These are phyloP conservation scores for Chloropsis hardwickii DNA, from an alignment of 2,113 vertebrate genomes.

Conservation along the genomic window DNA sequence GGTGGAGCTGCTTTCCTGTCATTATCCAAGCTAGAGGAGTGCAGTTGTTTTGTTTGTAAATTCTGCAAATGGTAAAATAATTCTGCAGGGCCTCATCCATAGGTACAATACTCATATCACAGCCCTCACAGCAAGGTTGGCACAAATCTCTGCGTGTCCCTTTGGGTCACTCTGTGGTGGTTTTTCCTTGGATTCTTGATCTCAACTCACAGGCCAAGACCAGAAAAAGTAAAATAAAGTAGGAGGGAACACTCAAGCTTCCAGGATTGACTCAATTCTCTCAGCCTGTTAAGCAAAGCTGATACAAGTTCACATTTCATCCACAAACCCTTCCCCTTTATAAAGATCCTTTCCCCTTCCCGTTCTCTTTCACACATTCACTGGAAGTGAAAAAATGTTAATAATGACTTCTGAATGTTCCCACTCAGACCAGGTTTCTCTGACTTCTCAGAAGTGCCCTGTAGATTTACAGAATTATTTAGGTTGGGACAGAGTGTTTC, in stretches of 20 bases:
- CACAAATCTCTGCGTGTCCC: not conserved
- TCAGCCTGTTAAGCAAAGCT: not conserved
- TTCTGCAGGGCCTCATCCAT: not conserved
- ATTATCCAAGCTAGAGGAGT: not conserved
- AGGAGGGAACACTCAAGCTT: not conserved
- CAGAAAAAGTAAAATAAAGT: not conserved
- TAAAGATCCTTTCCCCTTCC: not conserved
- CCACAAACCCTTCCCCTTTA: not conserved
- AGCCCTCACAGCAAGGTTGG: not conserved
- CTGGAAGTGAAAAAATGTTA: not conserved
- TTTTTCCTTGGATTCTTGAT: not conserved
- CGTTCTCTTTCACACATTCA: not conserved
- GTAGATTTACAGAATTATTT: not conserved
- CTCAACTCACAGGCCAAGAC: not conserved
- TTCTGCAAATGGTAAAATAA: not conserved
- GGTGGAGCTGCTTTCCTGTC: not conserved
- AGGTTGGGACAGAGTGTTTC: not conserved
- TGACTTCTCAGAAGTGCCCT: not conserved
- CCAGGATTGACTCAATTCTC: not conserved
- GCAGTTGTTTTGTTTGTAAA: not conserved
- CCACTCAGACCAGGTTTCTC: not conserved
- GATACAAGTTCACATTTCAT: not conserved
- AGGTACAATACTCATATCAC: not conserved
- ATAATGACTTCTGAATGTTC: not conserved
- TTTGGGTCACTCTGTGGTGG: accelerated